phyloP scores from a whole-genome alignment of 1,140 invertebrate genomes.

The Gonatopus flavifemur region DNA sequence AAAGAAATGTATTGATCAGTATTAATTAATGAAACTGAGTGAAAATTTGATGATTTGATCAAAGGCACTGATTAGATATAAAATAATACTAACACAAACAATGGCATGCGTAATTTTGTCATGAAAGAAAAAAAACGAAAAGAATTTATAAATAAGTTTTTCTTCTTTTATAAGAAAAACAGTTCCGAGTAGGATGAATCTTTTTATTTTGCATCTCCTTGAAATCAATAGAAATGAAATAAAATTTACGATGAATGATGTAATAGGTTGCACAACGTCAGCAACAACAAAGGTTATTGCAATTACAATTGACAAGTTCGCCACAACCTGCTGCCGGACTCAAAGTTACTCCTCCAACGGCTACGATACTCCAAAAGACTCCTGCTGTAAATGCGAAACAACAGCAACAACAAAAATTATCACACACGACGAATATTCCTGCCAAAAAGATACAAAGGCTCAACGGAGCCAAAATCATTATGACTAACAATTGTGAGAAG shows the following conservation, averaged over 20 bases:
- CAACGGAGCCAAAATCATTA: slow-evolving; percentile 53
- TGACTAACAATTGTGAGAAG: slow-evolving; percentile 57
- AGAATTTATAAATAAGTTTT: not conserved
- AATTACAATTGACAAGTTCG: slow-evolving; percentile 54
- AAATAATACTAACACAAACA: no score
- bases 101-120: no score
- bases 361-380: slow-evolving; percentile 44
- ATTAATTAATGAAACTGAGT: no score
- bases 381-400: slow-evolving; percentile 55
- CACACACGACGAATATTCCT: slow-evolving; percentile 48
- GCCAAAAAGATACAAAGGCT: slow-evolving; percentile 55
- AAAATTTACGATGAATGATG: slow-evolving; percentile 3
- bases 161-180: not conserved
- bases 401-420: slow-evolving; percentile 51
- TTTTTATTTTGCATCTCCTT: not conserved
- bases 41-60: no score
- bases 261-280: slow-evolving; percentile 65
- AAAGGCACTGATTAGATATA: no score
- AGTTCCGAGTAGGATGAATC: not conserved
- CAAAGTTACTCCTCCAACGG: slow-evolving; percentile 39
- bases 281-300: slow-evolving; percentile 62
- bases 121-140: not conserved
- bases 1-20: no score
- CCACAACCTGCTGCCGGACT: slow-evolving; percentile 52
- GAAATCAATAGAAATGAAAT: no score